A percentile compares a stretch with the other conserved stretches of the same genome.
Conservation (phyloP, 1,140 invertebrate species). For the Tetragonula clypearis region DNA sequence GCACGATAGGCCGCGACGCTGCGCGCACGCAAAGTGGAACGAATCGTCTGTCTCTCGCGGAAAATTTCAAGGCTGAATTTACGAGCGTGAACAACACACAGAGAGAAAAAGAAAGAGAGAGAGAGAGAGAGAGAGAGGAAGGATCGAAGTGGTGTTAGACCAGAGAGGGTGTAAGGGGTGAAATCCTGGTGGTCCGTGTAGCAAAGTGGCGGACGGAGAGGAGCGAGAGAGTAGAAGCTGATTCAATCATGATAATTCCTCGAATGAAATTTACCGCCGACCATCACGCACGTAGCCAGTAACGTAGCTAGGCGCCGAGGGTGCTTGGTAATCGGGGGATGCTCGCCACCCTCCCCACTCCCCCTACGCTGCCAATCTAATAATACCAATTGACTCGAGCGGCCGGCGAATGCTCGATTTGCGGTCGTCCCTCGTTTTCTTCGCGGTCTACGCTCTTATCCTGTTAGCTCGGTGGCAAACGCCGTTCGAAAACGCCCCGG, state of each 20-base stretch:
- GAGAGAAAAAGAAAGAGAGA: background rate
- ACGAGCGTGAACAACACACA: background rate
- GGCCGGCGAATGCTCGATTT: constrained; percentile 78
- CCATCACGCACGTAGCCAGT: constrained; percentile 77
- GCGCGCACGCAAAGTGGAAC: constrained; percentile 1
- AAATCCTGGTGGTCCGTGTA: constrained; percentile 33
- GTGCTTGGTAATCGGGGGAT: constrained; percentile 70
- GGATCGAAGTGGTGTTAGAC: too few relatives aligned
- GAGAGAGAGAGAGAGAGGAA: too few relatives aligned
- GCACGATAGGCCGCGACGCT: background rate
- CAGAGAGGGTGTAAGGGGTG: too few relatives aligned
- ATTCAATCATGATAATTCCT: constrained; percentile 82
- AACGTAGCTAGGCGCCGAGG: constrained; percentile 59
- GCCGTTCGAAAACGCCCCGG: constrained; percentile 51
- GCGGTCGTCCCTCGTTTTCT: constrained; percentile 71
- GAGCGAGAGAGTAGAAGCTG: constrained; percentile 68
- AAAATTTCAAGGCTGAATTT: constrained; percentile 58
- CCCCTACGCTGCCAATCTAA: constrained; percentile 79
- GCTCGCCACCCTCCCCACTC: constrained; percentile 20
- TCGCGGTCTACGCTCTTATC: constrained; percentile 64
- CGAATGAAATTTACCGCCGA: constrained; percentile 82
- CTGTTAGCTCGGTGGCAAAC: constrained; percentile 45
- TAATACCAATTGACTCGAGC: constrained; percentile 81
- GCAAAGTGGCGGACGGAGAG: constrained; percentile 66
- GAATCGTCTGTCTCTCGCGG: constrained; percentile 2